These are phyloP conservation scores for Ceuthmochares aereus DNA, from an alignment of 2,113 vertebrate species.

Conservation along the genomic window DNA sequence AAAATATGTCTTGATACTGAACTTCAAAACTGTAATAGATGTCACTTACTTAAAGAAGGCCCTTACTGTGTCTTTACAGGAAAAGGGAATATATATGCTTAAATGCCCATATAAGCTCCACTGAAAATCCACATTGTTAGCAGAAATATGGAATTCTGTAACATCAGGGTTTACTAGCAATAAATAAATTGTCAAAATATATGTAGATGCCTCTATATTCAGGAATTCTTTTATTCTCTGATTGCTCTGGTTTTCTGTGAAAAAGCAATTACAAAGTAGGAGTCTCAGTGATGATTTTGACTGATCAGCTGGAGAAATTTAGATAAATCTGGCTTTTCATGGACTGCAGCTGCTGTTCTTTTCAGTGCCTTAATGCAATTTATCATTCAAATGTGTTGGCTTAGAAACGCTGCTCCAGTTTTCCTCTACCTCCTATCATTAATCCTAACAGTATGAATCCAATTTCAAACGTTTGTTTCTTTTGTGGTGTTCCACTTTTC, in stretches of 20 bases:
- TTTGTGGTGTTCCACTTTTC: constrained; percentile 21
- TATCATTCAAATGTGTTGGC: constrained; percentile 71
- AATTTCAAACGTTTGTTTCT: constrained; percentile 62
- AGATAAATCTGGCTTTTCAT: constrained; percentile 78
- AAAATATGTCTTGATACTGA: background rate
- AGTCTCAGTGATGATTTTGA: constrained; percentile 66
- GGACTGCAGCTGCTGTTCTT: constrained; percentile 77
- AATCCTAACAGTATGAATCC: constrained; percentile 70
- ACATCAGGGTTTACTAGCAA: background rate
- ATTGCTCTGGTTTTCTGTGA: background rate
- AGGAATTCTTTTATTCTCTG: background rate
- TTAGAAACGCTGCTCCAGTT: constrained; percentile 51
- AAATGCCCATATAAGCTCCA: background rate
- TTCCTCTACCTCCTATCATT: constrained; percentile 65
- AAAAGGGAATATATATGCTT: background rate
- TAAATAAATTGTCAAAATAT: background rate
- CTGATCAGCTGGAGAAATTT: constrained; percentile 77
- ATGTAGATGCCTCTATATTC: background rate
- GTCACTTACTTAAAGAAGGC: background rate
- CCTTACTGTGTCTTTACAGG: background rate
- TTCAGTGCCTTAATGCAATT: constrained; percentile 70
- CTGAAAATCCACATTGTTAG: background rate
- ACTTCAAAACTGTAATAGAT: background rate
- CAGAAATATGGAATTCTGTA: background rate
- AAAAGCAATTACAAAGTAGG: constrained; percentile 26